Conservation (phyloP, 2,113 vertebrate species). For the Gnathonemus longibarbis region DNA sequence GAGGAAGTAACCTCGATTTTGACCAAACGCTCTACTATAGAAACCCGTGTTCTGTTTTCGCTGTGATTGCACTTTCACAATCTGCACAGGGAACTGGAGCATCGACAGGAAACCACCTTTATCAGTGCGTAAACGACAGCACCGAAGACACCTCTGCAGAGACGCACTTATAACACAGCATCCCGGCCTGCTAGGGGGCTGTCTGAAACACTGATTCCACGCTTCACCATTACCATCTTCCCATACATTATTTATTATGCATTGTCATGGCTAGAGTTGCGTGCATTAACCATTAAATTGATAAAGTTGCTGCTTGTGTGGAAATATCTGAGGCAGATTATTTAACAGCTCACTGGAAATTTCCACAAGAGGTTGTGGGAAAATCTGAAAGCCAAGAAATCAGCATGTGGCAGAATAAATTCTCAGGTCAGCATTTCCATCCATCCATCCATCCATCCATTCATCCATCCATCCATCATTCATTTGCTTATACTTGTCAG, state of each 20-base stretch:
- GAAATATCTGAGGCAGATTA: background rate
- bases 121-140: constrained; percentile 46
- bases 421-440: background rate
- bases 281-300: background rate
- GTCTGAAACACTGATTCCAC: background rate
- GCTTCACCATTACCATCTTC: background rate
- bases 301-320: background rate
- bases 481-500: background rate
- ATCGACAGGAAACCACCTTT: constrained; percentile 61
- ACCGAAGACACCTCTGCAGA: constrained; percentile 27
- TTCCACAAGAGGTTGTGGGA: background rate
- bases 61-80: constrained; percentile 39
- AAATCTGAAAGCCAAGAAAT: background rate
- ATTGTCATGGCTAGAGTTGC: background rate
- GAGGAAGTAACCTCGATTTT: constrained; percentile 25
- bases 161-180: constrained; percentile 19
- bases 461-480: background rate
- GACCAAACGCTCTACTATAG: constrained; percentile 33
- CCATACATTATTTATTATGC: background rate
- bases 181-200: background rate
- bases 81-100: constrained; percentile 46
- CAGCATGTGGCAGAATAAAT: background rate
- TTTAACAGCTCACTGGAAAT: background rate
- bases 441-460: background rate
- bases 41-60: constrained; percentile 9